phyloP scores from a whole-genome alignment of 2,113 vertebrate genomes.

The Condylura cristata region DNA sequence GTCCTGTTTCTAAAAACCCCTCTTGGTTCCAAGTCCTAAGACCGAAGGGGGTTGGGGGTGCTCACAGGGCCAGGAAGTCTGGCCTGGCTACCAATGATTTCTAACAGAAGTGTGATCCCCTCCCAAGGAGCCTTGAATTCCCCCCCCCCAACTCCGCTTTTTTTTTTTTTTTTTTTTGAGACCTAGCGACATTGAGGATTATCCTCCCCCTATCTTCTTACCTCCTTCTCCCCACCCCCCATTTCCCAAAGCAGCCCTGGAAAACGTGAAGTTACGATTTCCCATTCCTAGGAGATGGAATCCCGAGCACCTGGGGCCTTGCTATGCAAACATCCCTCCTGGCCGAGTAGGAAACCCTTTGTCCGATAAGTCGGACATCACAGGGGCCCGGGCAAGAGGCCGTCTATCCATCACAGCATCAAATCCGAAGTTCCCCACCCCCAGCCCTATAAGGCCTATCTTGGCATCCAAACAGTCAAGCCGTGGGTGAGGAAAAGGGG shows the following conservation, averaged over 20 bases:
- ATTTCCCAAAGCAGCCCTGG: constrained; percentile 30
- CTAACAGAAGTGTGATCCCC: constrained; percentile 24
- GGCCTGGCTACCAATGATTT: background rate
- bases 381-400: constrained; percentile 59
- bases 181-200: background rate
- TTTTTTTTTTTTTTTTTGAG: background rate
- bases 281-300: constrained; percentile 29
- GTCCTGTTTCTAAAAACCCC: constrained; percentile 58
- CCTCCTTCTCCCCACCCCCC: background rate
- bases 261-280: constrained; percentile 49
- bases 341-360: constrained; percentile 72
- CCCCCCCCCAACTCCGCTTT: too few relatives aligned
- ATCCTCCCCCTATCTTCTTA: background rate
- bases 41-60: background rate
- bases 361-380: constrained; percentile 73
- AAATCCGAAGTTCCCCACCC: background rate
- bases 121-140: background rate
- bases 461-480: background rate
- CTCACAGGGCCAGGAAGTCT: background rate
- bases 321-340: constrained; percentile 59
- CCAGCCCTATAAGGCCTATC: background rate
- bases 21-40: constrained; percentile 19
- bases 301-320: constrained; percentile 60
- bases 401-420: constrained; percentile 42
- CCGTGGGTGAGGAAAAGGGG: background rate